A percentile compares a stretch with the other conserved stretches of the same genome.
phyloP scores from a whole-genome alignment of 2,113 vertebrate species.

The Scalopus aquaticus region DNA sequence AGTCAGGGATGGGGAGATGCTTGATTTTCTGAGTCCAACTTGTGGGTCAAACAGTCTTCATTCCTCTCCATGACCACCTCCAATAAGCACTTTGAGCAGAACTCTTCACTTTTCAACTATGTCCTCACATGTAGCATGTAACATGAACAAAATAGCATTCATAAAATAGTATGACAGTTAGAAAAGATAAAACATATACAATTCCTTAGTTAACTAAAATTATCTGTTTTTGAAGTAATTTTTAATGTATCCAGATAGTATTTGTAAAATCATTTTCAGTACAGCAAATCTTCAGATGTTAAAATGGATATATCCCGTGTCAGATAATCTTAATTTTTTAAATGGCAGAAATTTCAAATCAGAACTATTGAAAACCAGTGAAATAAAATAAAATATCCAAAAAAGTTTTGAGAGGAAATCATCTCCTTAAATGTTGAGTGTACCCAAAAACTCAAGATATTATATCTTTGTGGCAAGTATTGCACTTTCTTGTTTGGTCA shows the following conservation, averaged over 20 bases:
- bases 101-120: background rate
- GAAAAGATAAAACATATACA: background rate
- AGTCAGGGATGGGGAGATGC: background rate
- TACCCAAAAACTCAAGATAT: background rate
- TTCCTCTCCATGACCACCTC: background rate
- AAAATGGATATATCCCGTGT: background rate
- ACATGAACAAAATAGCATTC: background rate
- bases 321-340: background rate
- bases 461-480: background rate
- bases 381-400: background rate
- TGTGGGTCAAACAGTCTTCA: background rate
- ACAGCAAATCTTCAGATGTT: background rate
- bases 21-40: background rate
- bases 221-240: background rate
- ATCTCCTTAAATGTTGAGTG: background rate
- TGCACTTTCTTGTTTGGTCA: background rate
- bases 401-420: background rate
- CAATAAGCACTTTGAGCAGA: background rate
- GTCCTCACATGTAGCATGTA: background rate
- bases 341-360: background rate
- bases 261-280: background rate
- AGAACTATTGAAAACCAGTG: background rate
- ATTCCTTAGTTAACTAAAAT: background rate
- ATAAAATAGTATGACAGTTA: background rate
- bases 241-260: background rate